Conservation (phyloP, 2,113 vertebrate genomes). For the Arvicanthis niloticus region DNA sequence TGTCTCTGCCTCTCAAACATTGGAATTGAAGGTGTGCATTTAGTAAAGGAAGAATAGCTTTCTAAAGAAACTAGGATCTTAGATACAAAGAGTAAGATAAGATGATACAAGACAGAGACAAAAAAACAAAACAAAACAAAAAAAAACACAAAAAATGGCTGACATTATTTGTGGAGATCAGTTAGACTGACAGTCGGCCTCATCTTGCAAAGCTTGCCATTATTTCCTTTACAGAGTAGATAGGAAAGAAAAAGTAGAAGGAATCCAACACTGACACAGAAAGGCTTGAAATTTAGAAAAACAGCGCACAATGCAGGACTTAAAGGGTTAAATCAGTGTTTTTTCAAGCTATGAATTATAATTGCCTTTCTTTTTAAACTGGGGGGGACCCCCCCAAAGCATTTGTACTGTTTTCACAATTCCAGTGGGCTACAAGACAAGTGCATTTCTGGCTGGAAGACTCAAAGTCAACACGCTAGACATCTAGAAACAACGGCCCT, state of each 20-base stretch:
- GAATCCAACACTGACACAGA: neutral
- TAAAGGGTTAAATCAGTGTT: neutral
- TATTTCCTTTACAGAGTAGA: neutral
- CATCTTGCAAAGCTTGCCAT: neutral
- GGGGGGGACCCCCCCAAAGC: neutral
- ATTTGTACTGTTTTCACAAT: neutral
- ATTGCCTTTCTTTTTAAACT: neutral
- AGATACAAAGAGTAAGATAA: neutral
- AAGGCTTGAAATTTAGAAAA: conserved; percentile 25
- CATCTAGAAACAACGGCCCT: neutral
- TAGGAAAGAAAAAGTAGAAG: neutral
- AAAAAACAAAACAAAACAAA: neutral
- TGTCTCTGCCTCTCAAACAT: neutral
- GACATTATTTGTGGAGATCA: neutral
- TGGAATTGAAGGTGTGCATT: neutral
- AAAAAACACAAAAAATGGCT: neutral
- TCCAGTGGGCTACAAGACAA: neutral
- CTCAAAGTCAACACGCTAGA: conserved; percentile 8
- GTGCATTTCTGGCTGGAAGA: neutral
- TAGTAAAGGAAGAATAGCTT: neutral
- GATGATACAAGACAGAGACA: too few relatives aligned
- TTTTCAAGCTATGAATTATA: neutral
- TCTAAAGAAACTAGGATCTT: neutral
- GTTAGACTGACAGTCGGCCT: neutral
- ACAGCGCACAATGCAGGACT: neutral